Conservation (phyloP, 1,140 invertebrate species). For the Bombyx mandarina region DNA sequence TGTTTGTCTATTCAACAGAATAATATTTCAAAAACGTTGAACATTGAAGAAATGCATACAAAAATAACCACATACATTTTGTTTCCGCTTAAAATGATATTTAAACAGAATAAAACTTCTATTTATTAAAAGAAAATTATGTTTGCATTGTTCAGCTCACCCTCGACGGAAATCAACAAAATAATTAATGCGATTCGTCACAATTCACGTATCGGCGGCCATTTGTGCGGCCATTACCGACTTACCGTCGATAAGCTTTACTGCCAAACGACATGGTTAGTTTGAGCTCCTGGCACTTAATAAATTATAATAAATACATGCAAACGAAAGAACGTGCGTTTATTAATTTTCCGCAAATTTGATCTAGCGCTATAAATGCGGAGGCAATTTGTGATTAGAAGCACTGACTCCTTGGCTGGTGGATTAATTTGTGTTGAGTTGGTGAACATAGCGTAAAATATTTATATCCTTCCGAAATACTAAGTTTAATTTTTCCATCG, state of each 20-base stretch:
- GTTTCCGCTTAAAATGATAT: no score
- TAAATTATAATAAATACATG: constrained; percentile 62
- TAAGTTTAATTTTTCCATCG: no score
- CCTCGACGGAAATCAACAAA: constrained; percentile 27
- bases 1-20: no score
- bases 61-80: no score
- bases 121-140: no score
- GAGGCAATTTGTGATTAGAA: constrained; percentile 13
- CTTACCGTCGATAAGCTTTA: constrained; percentile 52
- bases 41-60: no score
- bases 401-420: constrained; percentile 12
- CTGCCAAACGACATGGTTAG: constrained; percentile 54
- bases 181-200: constrained; percentile 51
- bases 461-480: no score
- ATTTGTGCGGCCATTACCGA: constrained; percentile 52
- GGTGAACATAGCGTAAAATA: not conserved
- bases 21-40: no score
- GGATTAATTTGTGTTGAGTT: constrained; percentile 1
- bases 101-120: no score
- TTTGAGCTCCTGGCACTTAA: constrained; percentile 53
- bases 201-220: constrained; percentile 35
- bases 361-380: constrained; percentile 32
- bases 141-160: not conserved
- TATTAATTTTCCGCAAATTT: constrained; percentile 64
- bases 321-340: constrained; percentile 35